Conservation (phyloP, 1,140 invertebrate genomes). For the Cheumatopsyche charites region DNA sequence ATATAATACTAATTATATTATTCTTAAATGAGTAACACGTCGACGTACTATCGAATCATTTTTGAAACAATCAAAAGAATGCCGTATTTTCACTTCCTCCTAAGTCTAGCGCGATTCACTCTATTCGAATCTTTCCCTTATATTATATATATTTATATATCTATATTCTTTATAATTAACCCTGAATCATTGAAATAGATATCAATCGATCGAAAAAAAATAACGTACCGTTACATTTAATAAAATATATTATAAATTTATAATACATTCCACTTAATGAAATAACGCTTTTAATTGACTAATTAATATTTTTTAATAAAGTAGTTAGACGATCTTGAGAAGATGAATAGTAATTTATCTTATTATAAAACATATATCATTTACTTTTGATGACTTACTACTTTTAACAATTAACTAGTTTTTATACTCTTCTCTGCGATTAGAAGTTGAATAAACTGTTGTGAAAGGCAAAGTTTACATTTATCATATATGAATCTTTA, state of each 20-base stretch:
- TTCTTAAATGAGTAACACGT: too few species aligned
- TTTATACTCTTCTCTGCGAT: constrained; percentile 23
- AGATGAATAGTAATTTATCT: constrained; percentile 30
- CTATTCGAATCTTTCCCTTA: too few species aligned
- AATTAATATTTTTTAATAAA: constrained; percentile 40
- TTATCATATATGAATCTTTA: neutral
- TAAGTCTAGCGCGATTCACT: too few species aligned
- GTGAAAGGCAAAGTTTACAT: neutral
- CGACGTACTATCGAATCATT: too few species aligned
- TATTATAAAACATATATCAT: constrained; percentile 20
- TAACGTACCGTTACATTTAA: neutral
- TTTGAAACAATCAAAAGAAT: too few species aligned
- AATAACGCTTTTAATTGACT: constrained; percentile 41
- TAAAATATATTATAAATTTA: constrained; percentile 13
- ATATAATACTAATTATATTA: too few species aligned
- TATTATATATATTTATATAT: too few species aligned
- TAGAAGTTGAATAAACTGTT: neutral
- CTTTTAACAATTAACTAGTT: constrained; percentile 15
- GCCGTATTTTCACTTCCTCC: too few species aligned
- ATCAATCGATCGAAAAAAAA: constrained; percentile 4
- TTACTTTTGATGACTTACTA: constrained; percentile 30
- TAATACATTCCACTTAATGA: constrained; percentile 37
- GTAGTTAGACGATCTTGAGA: constrained; percentile 18
- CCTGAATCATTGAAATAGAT: neutral
- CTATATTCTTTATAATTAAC: too few species aligned